A percentile compares a stretch with the other conserved stretches of the same genome.
Evolutionary conservation across 2,113 vertebrate genomes (phyloP).

Genomic region (Ciconia boyciana): DNA sequence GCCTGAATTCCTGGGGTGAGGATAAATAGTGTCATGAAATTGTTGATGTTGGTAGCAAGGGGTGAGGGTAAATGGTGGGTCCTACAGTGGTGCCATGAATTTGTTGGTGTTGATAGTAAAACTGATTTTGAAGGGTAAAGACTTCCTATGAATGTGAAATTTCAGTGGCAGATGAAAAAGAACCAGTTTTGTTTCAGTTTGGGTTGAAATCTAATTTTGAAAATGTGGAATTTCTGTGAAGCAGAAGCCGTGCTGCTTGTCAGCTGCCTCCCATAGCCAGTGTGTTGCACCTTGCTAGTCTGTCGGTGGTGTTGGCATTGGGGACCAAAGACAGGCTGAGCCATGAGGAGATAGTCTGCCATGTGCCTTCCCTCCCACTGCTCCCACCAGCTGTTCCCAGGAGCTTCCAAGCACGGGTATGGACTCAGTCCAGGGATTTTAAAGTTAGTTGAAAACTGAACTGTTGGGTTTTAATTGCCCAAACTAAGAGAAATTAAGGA

Average conservation of each 20-base stretch:
- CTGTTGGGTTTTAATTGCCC: not conserved
- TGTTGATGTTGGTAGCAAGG: not conserved
- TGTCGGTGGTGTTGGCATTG: not conserved
- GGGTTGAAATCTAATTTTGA: not conserved
- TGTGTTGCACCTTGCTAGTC: rapidly evolving
- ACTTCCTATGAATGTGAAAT: not conserved
- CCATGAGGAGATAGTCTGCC: not conserved
- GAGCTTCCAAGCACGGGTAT: not conserved
- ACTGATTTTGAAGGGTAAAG: not conserved
- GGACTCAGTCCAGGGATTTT: not conserved
- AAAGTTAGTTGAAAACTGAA: not conserved
- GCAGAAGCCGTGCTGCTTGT: not conserved
- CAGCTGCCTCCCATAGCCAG: not conserved
- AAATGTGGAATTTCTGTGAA: not conserved
- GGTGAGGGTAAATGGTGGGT: not conserved
- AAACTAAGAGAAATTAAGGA: not conserved
- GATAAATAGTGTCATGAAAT: not conserved
- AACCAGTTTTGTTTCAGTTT: not conserved
- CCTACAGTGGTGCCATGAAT: not conserved
- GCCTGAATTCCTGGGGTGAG: not conserved
- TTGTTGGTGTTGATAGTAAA: not conserved
- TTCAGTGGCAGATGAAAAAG: not conserved
- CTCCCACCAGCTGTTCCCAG: not conserved
- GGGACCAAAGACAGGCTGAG: not conserved
- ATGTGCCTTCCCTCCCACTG: not conserved